A percentile compares a stretch with the other conserved stretches of the same genome.
These are phyloP conservation scores for Cathartes aura DNA, from an alignment of 2,113 vertebrate genomes.

Conservation along the genomic window DNA sequence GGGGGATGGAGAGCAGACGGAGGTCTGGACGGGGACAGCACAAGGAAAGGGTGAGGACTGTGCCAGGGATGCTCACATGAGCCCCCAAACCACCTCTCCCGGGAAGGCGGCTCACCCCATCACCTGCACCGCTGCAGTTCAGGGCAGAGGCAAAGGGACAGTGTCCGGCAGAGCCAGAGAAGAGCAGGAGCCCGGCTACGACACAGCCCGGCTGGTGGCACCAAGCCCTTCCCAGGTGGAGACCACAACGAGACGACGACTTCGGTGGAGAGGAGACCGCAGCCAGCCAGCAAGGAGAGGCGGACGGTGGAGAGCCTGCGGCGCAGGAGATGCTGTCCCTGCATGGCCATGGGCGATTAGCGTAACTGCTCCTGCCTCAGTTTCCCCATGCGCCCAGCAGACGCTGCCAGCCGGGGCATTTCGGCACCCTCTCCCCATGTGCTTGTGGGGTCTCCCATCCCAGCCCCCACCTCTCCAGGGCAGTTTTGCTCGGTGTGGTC, in stretches of 20 bases:
- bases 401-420: rapidly evolving
- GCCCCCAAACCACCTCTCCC: not conserved
- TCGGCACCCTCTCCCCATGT: rapidly evolving
- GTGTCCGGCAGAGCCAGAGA: not conserved
- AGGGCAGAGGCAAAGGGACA: not conserved
- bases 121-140: not conserved
- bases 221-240: rapidly evolving
- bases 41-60: not conserved
- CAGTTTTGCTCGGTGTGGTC: not conserved
- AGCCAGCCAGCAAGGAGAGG: rapidly evolving
- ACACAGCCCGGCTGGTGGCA: rapidly evolving
- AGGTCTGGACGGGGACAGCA: rapidly evolving
- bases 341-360: rapidly evolving
- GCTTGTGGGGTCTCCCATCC: rapidly evolving
- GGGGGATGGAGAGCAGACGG: not conserved
- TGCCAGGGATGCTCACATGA: not conserved
- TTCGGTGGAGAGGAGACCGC: not conserved
- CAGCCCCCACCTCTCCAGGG: rapidly evolving
- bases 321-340: not conserved
- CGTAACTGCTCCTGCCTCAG: not conserved
- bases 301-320: rapidly evolving
- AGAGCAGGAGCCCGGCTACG: not conserved
- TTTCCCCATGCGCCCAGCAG: rapidly evolving
- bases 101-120: not conserved
- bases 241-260: rapidly evolving